Conservation (phyloP, 2,113 vertebrate species). For the Poicephalus meyeri region DNA sequence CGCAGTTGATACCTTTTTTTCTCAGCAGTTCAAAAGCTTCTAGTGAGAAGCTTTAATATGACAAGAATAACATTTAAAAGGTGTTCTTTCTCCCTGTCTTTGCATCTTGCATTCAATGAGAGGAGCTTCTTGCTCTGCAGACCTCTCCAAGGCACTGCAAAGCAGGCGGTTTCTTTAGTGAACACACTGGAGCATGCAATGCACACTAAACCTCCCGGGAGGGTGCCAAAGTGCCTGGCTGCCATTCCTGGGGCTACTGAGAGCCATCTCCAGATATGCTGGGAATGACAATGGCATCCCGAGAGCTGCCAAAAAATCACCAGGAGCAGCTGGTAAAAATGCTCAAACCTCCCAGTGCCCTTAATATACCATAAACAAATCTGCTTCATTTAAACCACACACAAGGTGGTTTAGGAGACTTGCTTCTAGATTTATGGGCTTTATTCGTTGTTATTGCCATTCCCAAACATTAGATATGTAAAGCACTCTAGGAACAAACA, state of each 20-base stretch:
- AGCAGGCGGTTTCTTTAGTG: not conserved
- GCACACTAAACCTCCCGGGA: not conserved
- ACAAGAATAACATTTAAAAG: not conserved
- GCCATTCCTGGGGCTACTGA: not conserved
- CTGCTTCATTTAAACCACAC: not conserved
- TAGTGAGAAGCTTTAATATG: not conserved
- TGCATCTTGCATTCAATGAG: not conserved
- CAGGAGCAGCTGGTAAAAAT: slow-evolving; percentile 48
- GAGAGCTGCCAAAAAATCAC: slow-evolving; percentile 22
- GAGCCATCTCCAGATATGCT: not conserved
- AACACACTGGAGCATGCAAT: not conserved
- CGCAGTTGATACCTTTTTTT: not conserved
- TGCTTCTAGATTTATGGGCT: not conserved
- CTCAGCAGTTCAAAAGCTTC: not conserved
- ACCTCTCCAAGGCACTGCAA: not conserved
- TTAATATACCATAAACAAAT: slow-evolving; percentile 38
- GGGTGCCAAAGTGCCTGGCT: not conserved
- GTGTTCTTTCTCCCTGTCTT: not conserved
- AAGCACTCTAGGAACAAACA: not conserved
- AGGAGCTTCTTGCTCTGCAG: not conserved
- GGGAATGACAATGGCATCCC: slow-evolving; percentile 13
- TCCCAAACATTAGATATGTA: not conserved
- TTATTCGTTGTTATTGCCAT: not conserved
- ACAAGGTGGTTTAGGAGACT: not conserved
- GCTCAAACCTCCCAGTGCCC: slow-evolving; percentile 29